These are phyloP conservation scores for Electrona antarctica DNA, from an alignment of 2,113 vertebrate species.

Conservation along the genomic window DNA sequence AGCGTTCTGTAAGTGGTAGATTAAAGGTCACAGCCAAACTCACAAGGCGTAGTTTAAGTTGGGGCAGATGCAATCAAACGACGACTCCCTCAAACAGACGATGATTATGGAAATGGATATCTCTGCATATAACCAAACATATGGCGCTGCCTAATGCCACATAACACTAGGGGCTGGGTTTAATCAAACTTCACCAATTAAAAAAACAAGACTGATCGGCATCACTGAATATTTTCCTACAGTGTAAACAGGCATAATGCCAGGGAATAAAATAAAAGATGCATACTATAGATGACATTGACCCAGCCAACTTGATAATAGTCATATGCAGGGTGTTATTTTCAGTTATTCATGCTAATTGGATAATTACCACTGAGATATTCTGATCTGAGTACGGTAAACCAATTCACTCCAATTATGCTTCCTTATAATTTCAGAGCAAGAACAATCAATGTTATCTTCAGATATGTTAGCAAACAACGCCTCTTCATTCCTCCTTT, in stretches of 20 bases:
- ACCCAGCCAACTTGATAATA: too few species aligned
- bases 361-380: not conserved
- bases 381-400: not conserved
- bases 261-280: conserved; percentile 17
- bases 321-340: not conserved
- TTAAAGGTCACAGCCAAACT: conserved; percentile 81
- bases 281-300: not conserved
- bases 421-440: too few species aligned
- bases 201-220: conserved; percentile 78
- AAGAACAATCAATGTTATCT: too few species aligned
- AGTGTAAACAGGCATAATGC: conserved; percentile 46
- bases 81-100: conserved; percentile 70
- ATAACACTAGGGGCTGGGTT: conserved; percentile 81
- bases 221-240: conserved; percentile 32
- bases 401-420: not conserved
- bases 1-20: conserved; percentile 79
- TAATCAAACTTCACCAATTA: conserved; percentile 84
- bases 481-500: too few species aligned
- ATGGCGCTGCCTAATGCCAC: conserved; percentile 79
- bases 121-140: conserved; percentile 75
- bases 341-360: not conserved
- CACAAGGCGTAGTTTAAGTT: conserved; percentile 73
- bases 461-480: too few species aligned
- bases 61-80: conserved; percentile 79
- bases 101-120: conserved; percentile 81